Percentiles rank a stretch among this genome's conserved stretches.
Conservation (phyloP, 2,113 vertebrate genomes). For the Bos taurus region DNA sequence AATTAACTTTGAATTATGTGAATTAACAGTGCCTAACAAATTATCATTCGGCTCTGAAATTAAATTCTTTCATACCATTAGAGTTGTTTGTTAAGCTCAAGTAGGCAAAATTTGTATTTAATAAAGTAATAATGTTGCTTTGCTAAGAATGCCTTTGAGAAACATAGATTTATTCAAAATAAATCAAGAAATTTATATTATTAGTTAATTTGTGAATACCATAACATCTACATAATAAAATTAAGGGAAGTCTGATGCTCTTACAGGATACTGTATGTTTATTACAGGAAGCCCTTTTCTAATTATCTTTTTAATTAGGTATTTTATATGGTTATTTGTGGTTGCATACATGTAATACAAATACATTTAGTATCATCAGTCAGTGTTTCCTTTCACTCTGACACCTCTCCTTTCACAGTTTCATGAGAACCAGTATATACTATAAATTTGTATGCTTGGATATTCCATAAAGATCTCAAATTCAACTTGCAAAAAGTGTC, state of each 20-base stretch:
- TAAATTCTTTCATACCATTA: slow-evolving; percentile 88
- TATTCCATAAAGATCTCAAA: not conserved
- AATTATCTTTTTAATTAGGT: slow-evolving; percentile 21
- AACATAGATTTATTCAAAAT: slow-evolving; percentile 76
- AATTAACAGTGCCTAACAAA: slow-evolving; percentile 88
- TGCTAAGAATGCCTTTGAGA: slow-evolving; percentile 77
- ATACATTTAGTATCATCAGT: not conserved
- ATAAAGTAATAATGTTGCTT: slow-evolving; percentile 82
- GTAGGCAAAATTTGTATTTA: slow-evolving; percentile 84
- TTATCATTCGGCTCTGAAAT: slow-evolving; percentile 88
- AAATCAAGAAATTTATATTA: slow-evolving; percentile 76
- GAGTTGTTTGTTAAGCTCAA: slow-evolving; percentile 88
- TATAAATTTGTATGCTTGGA: not conserved
- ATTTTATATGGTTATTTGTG: not conserved
- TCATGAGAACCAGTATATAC: not conserved
- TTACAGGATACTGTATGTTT: slow-evolving; percentile 37
- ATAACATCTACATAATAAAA: slow-evolving; percentile 55
- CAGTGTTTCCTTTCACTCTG: not conserved
- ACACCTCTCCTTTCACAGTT: not conserved
- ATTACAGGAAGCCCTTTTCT: slow-evolving; percentile 46
- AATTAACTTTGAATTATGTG: slow-evolving; percentile 90
- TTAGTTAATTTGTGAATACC: slow-evolving; percentile 74
- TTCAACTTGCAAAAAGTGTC: not conserved
- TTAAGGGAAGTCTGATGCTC: slow-evolving; percentile 38
- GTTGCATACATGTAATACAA: not conserved